Percentiles rank a stretch among this genome's conserved stretches.
Conservation (phyloP, 2,888 invertebrate genomes). For the Nomada hirtipes region DNA sequence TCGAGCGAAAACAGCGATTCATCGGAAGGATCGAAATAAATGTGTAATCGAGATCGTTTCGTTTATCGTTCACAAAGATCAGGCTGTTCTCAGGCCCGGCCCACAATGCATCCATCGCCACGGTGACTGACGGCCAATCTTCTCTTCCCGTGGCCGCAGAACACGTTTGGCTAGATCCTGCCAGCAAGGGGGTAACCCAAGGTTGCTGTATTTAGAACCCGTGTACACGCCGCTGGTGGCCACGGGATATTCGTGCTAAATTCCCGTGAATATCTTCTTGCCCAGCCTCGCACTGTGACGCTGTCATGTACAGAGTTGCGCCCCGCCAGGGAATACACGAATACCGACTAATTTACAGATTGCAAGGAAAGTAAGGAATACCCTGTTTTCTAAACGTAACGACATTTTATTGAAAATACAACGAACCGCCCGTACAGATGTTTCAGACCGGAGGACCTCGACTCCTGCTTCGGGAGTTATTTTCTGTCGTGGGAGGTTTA, state of each 20-base stretch:
- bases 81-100: conserved; percentile 37
- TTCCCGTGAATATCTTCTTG: conserved; percentile 55
- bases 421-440: too few relatives aligned
- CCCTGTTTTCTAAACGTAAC: neutral
- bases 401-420: too few relatives aligned
- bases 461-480: too few relatives aligned
- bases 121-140: conserved; percentile 75
- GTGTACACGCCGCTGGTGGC: conserved; percentile 61
- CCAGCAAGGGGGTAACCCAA: conserved; percentile 66
- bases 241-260: conserved; percentile 51
- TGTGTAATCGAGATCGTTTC: conserved; percentile 51
- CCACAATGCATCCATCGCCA: conserved; percentile 66
- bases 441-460: too few relatives aligned
- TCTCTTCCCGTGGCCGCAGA: conserved; percentile 56
- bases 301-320: neutral
- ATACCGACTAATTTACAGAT: too few relatives aligned
- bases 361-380: neutral
- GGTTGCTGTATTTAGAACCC: conserved; percentile 56
- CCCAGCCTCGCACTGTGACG: conserved; percentile 2
- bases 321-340: too few relatives aligned
- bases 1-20: conserved; percentile 56
- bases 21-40: conserved; percentile 43
- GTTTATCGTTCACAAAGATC: conserved; percentile 59
- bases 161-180: conserved; percentile 73
- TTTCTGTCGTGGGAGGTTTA: too few relatives aligned